Conservation (phyloP, 2,797 vertebrate species). For the Leptoclinus maculatus region DNA sequence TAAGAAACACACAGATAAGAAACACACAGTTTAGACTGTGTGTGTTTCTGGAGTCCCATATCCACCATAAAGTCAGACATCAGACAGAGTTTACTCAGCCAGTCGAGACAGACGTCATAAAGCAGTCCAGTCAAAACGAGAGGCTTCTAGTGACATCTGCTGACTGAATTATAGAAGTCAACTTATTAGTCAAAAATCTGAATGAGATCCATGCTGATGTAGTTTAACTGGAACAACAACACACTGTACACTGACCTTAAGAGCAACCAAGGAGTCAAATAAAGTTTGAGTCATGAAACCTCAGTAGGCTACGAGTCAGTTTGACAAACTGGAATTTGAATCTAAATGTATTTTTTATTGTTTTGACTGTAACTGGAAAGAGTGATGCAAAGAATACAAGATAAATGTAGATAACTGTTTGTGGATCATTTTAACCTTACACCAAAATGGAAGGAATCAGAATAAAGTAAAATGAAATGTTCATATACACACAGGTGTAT, state of each 20-base stretch:
- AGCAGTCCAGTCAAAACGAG: conserved; percentile 36
- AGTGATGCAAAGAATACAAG: background rate
- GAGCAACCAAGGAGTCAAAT: background rate
- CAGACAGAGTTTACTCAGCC: conserved; percentile 44
- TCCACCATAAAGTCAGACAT: conserved; percentile 31
- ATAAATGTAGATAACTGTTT: background rate
- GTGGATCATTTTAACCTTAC: background rate
- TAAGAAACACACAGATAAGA: no score
- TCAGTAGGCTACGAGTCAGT: background rate
- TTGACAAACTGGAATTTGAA: background rate
- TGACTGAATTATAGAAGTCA: conserved; percentile 46
- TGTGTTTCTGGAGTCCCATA: conserved; percentile 19
- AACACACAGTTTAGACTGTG: no score
- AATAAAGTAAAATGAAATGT: background rate
- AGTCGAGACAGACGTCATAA: conserved; percentile 40
- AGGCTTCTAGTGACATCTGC: conserved; percentile 76
- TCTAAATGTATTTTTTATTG: background rate
- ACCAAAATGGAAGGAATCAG: background rate
- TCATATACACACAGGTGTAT: background rate
- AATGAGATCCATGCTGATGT: background rate
- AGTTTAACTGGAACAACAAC: background rate
- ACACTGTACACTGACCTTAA: background rate
- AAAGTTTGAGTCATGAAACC: background rate
- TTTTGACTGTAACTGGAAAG: background rate
- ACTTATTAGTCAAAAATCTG: background rate